Evolutionary conservation across 2,797 vertebrate species (phyloP), one percentile per base, ranked within the genome.

Genomic region (Luscinia luscinia): DNA sequence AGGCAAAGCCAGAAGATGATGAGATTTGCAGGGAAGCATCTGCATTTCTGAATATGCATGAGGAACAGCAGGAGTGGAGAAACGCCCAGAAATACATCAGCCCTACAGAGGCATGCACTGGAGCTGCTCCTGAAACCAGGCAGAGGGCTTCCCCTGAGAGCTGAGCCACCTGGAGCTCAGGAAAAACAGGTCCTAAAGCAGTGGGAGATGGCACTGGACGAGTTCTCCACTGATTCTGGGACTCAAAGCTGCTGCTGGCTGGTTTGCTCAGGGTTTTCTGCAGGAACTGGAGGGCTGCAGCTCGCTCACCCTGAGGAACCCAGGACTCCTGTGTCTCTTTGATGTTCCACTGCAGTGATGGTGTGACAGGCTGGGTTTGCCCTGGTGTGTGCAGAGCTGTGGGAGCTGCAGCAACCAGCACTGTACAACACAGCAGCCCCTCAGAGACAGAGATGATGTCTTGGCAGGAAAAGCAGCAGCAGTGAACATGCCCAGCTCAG

Each of bases 121-220:
- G 41, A 72, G 66, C 68, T 88, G 68, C 64, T 91, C 61, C 84
- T 91, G 62, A 90, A 81, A 81, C 43, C 58, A 64, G 36, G 79
- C 62, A 91, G 36, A 87, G 68, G 66, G 46, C 63, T 93, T 68
- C 69, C 14, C 12, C 40, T 54, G 66, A 58, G 34, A 64, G 62
- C 75, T 92, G 54, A 91, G 75, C 52, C 72, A 84, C 69, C 79
- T 78, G 87, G 75, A 84, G 63, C 89, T 90, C 89, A 77, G 82
- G 87, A 93, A 87, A 94, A 95, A 94, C 92, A 91, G 93, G 95
- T 91, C 89, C 75, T 74, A 61, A 84, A 83, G 68, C 68, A 77
- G 52, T 19, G 41, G 72, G 68, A 91, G 82, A 70, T 21, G 38
- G 67, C 28, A 41, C 26, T 49, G 1, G 7, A 14, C 1, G 15